These are phyloP conservation scores for Syrphus vitripennis DNA, from an alignment of 2,888 invertebrate genomes.

Conservation along the genomic window DNA sequence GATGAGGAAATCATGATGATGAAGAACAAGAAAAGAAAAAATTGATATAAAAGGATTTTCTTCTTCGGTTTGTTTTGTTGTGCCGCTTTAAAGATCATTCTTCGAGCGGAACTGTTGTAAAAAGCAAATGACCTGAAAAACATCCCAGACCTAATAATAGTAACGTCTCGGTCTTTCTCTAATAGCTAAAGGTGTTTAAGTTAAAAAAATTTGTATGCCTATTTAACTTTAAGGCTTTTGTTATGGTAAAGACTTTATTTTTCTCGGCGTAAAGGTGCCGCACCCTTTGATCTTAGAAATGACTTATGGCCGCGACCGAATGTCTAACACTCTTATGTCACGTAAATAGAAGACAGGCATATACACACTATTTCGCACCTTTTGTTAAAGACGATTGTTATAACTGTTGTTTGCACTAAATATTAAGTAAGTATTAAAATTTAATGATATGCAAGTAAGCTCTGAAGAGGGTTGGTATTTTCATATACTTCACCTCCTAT, in stretches of 20 bases:
- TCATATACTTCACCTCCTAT: background rate
- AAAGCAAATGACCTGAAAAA: conserved; percentile 68
- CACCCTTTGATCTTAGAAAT: conserved; percentile 36
- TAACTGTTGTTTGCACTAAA: conserved; percentile 21
- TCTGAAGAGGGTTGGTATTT: background rate
- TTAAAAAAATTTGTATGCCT: conserved; percentile 53
- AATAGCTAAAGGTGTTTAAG: conserved; percentile 45
- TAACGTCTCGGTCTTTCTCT: background rate
- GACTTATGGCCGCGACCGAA: background rate
- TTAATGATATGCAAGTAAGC: conserved; percentile 41
- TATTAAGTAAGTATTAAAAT: conserved; percentile 27
- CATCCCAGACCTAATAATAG: background rate
- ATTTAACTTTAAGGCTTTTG: conserved; percentile 51
- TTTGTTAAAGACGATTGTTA: conserved; percentile 54
- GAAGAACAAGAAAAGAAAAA: background rate
- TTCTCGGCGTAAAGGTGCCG: background rate
- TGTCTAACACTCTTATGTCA: background rate
- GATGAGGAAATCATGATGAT: background rate
- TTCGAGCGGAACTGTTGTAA: conserved; percentile 11
- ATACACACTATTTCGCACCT: conserved; percentile 65
- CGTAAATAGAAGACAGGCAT: background rate
- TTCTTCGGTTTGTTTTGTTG: conserved; percentile 12
- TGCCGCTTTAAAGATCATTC: conserved; percentile 40
- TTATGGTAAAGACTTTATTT: conserved; percentile 16
- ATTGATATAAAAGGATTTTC: conserved; percentile 42